Percentiles rank a stretch among this genome's conserved stretches.
Conservation (phyloP, 2,113 vertebrate genomes). For the Myiozetetes cayanensis region DNA sequence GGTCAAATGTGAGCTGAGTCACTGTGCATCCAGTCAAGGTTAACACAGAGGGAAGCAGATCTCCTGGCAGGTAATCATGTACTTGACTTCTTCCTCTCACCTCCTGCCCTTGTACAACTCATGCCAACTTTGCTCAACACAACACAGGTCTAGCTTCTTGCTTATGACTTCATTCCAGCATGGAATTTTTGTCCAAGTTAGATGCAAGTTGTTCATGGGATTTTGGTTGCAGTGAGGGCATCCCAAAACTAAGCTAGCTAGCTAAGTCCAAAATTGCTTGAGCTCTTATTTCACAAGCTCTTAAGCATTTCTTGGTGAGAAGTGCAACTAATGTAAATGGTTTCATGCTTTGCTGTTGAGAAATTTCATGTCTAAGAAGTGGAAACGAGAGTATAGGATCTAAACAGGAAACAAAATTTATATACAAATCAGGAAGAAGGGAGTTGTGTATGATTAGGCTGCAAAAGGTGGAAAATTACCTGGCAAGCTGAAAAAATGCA, state of each 20-base stretch:
- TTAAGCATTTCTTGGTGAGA: not conserved
- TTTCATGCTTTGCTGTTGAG: not conserved
- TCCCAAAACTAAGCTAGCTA: not conserved
- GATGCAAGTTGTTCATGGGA: not conserved
- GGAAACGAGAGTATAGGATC: not conserved
- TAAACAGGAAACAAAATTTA: not conserved
- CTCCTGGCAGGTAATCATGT: not conserved
- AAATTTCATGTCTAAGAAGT: not conserved
- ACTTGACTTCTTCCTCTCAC: not conserved
- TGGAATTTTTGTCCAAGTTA: not conserved
- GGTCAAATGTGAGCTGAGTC: not conserved
- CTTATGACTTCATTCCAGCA: not conserved
- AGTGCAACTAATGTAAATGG: not conserved
- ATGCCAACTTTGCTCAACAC: not conserved
- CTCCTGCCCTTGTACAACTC: not conserved
- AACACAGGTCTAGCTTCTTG: not conserved
- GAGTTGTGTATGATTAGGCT: not conserved
- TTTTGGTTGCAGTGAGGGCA: not conserved
- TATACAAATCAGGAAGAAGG: not conserved
- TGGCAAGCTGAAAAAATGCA: not conserved
- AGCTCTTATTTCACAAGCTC: not conserved
- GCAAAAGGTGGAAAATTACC: not conserved
- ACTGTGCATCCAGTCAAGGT: not conserved
- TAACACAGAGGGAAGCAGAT: not conserved
- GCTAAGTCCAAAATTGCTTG: not conserved